Conservation (phyloP, 1,140 invertebrate species). For the Pseudobourletiella spinata region DNA sequence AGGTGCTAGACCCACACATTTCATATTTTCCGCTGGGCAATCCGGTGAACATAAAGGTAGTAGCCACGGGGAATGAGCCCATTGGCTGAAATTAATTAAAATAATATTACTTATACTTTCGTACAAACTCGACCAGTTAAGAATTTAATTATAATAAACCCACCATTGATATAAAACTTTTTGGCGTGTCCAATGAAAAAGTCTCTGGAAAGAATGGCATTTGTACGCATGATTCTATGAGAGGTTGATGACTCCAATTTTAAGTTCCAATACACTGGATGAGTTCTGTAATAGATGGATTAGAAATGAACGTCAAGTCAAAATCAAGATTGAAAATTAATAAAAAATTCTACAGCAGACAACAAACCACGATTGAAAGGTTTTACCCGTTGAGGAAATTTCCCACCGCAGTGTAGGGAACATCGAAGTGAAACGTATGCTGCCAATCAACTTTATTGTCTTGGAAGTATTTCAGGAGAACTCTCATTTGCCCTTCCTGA, state of each 20-base stretch:
- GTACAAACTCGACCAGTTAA: background rate
- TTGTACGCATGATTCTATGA: conserved; percentile 6
- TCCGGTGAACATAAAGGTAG: conserved; percentile 18
- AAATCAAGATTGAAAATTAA: no score
- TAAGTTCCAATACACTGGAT: conserved; percentile 26
- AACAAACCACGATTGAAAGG: no score
- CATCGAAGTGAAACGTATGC: conserved; percentile 25
- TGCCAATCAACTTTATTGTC: conserved; percentile 16
- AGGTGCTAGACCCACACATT: no score
- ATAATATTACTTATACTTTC: no score
- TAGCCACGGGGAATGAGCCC: conserved; percentile 16
- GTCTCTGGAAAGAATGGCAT: conserved; percentile 12
- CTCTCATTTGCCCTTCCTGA: conserved; percentile 18
- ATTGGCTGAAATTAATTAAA: conserved; percentile 7
- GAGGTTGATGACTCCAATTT: conserved; percentile 10
- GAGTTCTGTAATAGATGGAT: background rate
- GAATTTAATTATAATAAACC: background rate
- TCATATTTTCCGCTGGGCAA: conserved; percentile 19
- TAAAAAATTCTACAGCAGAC: no score
- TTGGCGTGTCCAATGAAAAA: conserved; percentile 21
- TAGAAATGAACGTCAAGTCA: no score
- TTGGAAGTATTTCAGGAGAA: conserved; percentile 18
- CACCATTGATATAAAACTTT: conserved; percentile 15
- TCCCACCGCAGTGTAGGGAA: background rate
- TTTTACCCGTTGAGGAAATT: conserved; percentile 18